Evolutionary conservation across 2,797 vertebrate genomes (phyloP).

Genomic region (Fistularia tabacaria): DNA sequence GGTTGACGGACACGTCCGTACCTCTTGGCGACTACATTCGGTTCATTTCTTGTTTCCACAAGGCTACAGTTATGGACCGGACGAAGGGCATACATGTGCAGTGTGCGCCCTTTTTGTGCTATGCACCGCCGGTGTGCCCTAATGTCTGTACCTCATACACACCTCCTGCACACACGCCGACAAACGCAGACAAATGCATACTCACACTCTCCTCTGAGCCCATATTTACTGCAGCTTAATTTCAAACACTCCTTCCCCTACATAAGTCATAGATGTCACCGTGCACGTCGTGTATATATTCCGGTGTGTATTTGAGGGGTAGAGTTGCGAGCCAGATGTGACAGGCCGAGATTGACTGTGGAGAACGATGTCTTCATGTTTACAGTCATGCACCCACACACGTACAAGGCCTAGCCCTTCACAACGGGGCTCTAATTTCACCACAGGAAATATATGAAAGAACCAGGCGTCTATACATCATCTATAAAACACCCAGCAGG

Average conservation of each 20-base stretch:
- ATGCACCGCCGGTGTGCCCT: too few species aligned
- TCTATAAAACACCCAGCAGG: conserved; percentile 62
- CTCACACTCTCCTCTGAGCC: conserved; percentile 29
- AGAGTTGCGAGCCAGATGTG: conserved; percentile 83
- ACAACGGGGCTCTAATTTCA: conserved; percentile 74
- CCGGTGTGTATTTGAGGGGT: conserved; percentile 77
- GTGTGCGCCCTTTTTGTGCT: too few species aligned
- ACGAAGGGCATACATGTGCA: too few species aligned
- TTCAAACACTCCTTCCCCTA: conserved; percentile 65
- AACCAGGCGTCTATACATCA: conserved; percentile 76
- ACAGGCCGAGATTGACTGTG: conserved; percentile 77
- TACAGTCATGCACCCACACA: conserved; percentile 48
- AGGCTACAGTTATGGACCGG: too few species aligned
- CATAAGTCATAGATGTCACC: conserved; percentile 72
- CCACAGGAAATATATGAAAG: conserved; percentile 78
- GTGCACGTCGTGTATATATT: conserved; percentile 61
- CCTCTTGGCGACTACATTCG: too few species aligned
- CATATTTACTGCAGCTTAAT: conserved; percentile 68
- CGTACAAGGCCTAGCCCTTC: conserved; percentile 53
- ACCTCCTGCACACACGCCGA: conserved; percentile 4
- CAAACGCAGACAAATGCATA: conserved; percentile 11
- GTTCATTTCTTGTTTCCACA: too few species aligned
- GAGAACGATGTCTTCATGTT: conserved; percentile 72
- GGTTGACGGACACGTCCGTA: too few species aligned
- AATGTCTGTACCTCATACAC: conserved; percentile 1